Evolutionary conservation across 2,888 invertebrate genomes (phyloP).

Genomic region (Itoplectis maculator): DNA sequence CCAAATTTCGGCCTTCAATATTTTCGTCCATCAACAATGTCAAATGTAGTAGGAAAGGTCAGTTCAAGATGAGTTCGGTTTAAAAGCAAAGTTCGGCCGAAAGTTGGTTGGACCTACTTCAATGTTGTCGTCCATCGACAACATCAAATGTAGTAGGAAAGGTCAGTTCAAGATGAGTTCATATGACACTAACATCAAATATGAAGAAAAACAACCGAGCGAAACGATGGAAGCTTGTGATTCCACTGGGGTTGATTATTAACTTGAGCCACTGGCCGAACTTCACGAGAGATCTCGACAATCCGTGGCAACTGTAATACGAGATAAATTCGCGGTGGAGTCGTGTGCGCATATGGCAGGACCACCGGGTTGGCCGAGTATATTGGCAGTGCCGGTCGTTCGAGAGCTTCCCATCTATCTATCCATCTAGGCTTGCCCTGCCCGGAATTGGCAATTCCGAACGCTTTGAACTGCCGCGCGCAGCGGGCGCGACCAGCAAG

Average conservation of each 20-base stretch:
- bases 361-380: background rate
- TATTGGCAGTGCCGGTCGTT: conserved; percentile 28
- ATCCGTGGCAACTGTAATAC: conserved; percentile 9
- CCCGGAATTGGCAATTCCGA: conserved; percentile 37
- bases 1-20: no score
- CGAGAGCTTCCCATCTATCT: conserved; percentile 27
- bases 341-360: background rate
- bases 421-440: conserved; percentile 1
- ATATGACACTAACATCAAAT: background rate
- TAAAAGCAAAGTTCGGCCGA: no score
- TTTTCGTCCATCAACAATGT: no score
- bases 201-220: background rate
- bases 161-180: background rate
- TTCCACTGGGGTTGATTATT: background rate
- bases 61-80: background rate
- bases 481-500: background rate
- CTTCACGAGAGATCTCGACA: background rate
- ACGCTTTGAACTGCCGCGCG: conserved; percentile 26
- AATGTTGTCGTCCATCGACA: no score
- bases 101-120: no score
- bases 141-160: no score
- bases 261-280: background rate
- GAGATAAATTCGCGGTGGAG: background rate
- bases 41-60: no score
- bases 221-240: background rate